These are phyloP conservation scores for Nothoprocta perdicaria DNA, from an alignment of 2,113 vertebrate species.

Conservation along the genomic window DNA sequence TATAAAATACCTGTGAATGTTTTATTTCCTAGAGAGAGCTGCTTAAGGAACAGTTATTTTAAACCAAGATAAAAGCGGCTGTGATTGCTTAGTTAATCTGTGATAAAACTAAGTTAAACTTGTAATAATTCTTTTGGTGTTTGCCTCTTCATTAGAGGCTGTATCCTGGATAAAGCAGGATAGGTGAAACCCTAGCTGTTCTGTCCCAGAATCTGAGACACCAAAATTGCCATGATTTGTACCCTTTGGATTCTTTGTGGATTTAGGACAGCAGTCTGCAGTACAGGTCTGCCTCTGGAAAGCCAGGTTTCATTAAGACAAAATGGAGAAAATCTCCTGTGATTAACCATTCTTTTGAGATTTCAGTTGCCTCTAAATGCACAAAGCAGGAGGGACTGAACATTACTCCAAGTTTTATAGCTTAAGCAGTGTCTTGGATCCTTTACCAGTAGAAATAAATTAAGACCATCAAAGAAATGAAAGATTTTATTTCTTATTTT, in stretches of 20 bases:
- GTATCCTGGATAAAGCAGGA: neutral
- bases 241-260: accelerated
- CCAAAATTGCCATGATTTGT: neutral
- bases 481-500: neutral
- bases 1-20: neutral
- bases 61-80: neutral
- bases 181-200: neutral
- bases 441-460: neutral
- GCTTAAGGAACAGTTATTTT: neutral
- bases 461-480: neutral
- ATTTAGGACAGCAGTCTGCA: neutral
- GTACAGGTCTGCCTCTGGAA: neutral
- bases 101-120: neutral
- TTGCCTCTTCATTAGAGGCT: neutral
- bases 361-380: neutral
- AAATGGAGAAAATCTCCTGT: neutral
- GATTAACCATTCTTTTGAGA: neutral
- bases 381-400: accelerated
- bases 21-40: neutral
- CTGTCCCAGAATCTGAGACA: neutral
- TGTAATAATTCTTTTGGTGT: neutral
- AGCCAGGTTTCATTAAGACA: neutral
- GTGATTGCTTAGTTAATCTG: neutral
- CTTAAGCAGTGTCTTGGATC: neutral
- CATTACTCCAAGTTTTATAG: neutral